These are phyloP conservation scores for Apis florea DNA, from an alignment of 1,140 invertebrate species.

Conservation along the genomic window DNA sequence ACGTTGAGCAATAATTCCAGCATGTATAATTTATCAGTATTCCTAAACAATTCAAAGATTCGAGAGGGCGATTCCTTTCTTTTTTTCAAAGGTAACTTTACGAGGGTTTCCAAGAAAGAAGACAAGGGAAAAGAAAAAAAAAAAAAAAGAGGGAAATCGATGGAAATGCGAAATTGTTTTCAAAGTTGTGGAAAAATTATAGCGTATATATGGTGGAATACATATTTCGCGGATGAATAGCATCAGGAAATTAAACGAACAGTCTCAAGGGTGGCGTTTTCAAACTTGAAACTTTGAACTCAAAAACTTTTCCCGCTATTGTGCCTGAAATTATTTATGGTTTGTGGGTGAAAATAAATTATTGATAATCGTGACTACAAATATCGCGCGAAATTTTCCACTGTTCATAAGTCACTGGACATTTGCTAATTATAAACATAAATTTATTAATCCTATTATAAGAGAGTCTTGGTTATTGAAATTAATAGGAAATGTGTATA, in stretches of 20 bases:
- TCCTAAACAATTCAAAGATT: no score
- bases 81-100: no score
- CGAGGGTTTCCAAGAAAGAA: no score
- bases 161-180: conserved; percentile 46
- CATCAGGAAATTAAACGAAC: conserved; percentile 59
- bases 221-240: conserved; percentile 43
- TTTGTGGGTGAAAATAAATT: conserved; percentile 55
- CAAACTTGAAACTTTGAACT: conserved; percentile 49
- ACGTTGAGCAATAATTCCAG: no score
- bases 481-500: no score
- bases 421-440: no score
- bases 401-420: no score
- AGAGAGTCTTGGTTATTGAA: no score
- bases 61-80: no score
- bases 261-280: conserved; percentile 59
- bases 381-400: not conserved
- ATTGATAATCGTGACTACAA: conserved; percentile 42
- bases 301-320: conserved; percentile 40
- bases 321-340: conserved; percentile 52
- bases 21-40: no score
- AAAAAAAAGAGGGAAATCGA: not conserved
- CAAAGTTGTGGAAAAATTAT: conserved; percentile 26
- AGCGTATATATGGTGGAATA: not conserved
- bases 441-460: no score
- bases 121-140: no score